phyloP scores from a whole-genome alignment of 2,797 vertebrate genomes.

The Galaxias olidus region DNA sequence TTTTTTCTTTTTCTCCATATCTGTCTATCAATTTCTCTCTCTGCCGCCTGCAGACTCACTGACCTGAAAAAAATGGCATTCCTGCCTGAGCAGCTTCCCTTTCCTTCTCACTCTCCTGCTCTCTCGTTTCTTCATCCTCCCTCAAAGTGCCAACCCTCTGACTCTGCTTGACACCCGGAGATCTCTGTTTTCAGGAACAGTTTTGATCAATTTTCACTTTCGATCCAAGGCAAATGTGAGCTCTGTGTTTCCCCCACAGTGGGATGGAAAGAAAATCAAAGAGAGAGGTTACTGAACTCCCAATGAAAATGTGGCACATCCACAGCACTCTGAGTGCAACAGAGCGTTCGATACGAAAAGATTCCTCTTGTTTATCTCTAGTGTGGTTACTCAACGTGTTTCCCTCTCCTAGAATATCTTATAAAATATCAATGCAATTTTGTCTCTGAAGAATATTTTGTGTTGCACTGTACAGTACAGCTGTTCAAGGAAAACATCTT shows the following conservation, averaged over 20 bases:
- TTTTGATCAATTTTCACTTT: slow-evolving; percentile 52
- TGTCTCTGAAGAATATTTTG: too few species aligned
- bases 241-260: slow-evolving; percentile 7
- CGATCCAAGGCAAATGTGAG: slow-evolving; percentile 15
- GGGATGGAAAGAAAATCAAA: neutral
- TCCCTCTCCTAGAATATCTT: too few species aligned
- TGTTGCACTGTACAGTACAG: too few species aligned
- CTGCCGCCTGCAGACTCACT: slow-evolving; percentile 62
- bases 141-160: slow-evolving; percentile 34
- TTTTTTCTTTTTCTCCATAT: slow-evolving; percentile 22
- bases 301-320: slow-evolving; percentile 7
- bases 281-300: slow-evolving; percentile 4
- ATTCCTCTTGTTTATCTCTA: slow-evolving; percentile 11
- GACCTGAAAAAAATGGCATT: slow-evolving; percentile 79
- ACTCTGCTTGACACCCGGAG: slow-evolving; percentile 31
- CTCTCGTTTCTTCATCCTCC: slow-evolving; percentile 45
- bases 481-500: neutral
- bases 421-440: too few species aligned
- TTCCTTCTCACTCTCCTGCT: slow-evolving; percentile 31
- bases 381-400: too few species aligned
- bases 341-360: slow-evolving; percentile 24
- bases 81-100: slow-evolving; percentile 67
- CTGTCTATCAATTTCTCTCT: slow-evolving; percentile 19
- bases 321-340: slow-evolving; percentile 3
- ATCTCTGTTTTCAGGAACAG: slow-evolving; percentile 43